Evolutionary conservation across 2,888 invertebrate genomes (phyloP), one percentile per base, ranked within the genome.

Genomic region (Meloe dianella): DNA sequence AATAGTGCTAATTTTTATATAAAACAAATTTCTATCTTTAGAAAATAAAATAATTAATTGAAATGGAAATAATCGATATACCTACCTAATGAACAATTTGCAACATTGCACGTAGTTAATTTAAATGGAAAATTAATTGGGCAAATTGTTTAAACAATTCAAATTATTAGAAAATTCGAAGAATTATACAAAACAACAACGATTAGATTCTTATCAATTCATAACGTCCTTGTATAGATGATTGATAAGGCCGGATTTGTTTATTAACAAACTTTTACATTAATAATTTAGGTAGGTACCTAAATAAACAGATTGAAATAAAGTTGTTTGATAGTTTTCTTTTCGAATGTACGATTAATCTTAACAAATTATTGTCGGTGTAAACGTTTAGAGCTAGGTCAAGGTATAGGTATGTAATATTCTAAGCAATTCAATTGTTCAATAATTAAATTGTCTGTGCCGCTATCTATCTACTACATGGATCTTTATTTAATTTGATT

Each of bases 321-420:
- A 27, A 27, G 4, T 27, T 27, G 27, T 32, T 7, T 32, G 7
- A 9, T 32, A 5, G 7, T 32, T 32, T 32, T 32, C 7, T 32
- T 32, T 32, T 32, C 32, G 2, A 32, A 32, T 32, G 10, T 7
- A 10, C 5, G 32, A 32, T 32, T 32, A 32, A 6, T 32, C 32
- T 32, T 7, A 32, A 27, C 4, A 27, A 27, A 27, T 27, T 4
- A 4, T 27, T 4, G 27, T 2, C 27, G 27, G n/a, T 27, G 4
- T 7, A 17, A 5, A 6, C 17, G 41, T 8, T 41, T 41, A 73
- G 77, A 75, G 78, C 77, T 79, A 79, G 80, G 80, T 80, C 80
- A 80, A 79, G 79, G 80, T 17, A 8, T 41, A 79, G 79, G 80
- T 17, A 8, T 41, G n/a, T 75, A 72, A 70, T 65, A 71, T 64